Percentiles rank a stretch among this genome's conserved stretches.
Conservation (phyloP, 2,888 invertebrate species). For the Muscina levida region DNA sequence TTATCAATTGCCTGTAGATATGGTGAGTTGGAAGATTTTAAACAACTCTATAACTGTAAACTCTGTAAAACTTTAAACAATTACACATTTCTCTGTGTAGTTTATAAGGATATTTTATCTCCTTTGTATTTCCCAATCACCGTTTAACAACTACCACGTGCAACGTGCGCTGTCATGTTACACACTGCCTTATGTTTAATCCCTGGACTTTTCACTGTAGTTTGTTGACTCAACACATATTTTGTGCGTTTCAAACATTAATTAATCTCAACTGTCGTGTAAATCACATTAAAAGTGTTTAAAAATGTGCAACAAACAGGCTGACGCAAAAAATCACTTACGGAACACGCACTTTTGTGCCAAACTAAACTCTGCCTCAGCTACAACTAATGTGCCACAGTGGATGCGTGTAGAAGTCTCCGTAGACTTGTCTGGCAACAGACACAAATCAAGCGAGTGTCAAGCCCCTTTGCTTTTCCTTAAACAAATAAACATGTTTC, state of each 20-base stretch:
- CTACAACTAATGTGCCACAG: background rate
- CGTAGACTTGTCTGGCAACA: conserved; percentile 16
- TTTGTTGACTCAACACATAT: conserved; percentile 23
- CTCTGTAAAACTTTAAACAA: too few species aligned
- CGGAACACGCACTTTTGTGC: conserved; percentile 14
- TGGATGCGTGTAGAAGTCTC: conserved; percentile 5
- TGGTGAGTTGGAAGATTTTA: too few species aligned
- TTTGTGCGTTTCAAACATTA: conserved; percentile 30
- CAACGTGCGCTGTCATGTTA: background rate
- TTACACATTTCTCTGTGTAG: too few species aligned
- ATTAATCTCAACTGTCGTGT: conserved; percentile 39
- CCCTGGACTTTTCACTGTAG: background rate
- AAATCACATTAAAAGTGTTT: conserved; percentile 47
- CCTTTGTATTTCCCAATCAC: too few species aligned
- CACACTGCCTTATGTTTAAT: conserved; percentile 1
- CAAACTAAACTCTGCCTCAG: too few species aligned
- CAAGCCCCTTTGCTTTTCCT: conserved; percentile 45
- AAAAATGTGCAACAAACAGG: conserved; percentile 38
- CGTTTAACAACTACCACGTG: background rate
- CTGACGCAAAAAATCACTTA: conserved; percentile 5
- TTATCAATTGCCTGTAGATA: too few species aligned
- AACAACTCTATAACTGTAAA: too few species aligned
- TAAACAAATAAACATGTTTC: conserved; percentile 57
- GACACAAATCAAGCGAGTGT: conserved; percentile 41
- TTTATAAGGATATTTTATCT: too few species aligned